phyloP scores from a whole-genome alignment of 2,797 vertebrate species.

The Amblyraja radiata region DNA sequence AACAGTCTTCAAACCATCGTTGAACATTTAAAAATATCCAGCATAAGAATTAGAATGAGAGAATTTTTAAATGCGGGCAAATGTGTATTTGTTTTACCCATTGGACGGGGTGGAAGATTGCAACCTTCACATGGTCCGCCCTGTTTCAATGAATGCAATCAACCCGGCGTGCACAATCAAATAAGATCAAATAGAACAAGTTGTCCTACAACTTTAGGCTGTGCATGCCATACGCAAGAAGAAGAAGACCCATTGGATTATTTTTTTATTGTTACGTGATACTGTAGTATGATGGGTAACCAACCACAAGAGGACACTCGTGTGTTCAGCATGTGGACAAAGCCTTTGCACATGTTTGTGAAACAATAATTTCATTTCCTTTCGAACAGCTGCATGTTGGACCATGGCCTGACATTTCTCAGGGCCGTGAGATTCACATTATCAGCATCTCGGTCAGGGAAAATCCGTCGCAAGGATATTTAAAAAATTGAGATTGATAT shows the following conservation, averaged over 20 bases:
- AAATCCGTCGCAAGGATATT: background rate
- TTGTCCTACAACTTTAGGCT: no score
- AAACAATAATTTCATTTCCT: constrained; percentile 1
- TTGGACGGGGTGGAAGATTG: no score
- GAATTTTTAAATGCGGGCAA: background rate
- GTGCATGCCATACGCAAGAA: no score
- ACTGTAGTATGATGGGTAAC: background rate
- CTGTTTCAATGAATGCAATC: no score
- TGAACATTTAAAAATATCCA: no score
- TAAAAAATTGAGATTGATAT: background rate
- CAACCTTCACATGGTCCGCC: no score
- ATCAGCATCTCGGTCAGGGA: background rate
- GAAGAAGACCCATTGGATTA: no score
- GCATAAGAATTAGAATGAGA: background rate
- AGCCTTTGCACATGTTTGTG: background rate
- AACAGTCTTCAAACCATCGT: no score
- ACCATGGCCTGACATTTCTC: background rate
- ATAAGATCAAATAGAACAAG: no score
- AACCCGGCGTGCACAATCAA: no score
- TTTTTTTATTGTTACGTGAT: background rate
- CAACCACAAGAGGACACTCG: background rate
- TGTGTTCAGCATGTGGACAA: background rate
- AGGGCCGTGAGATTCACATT: background rate
- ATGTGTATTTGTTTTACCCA: background rate
- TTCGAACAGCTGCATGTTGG: background rate